Percentiles rank a stretch among this genome's conserved stretches.
These are phyloP conservation scores for Empidonax alnorum DNA, from an alignment of 2,113 vertebrate genomes.

Conservation along the genomic window DNA sequence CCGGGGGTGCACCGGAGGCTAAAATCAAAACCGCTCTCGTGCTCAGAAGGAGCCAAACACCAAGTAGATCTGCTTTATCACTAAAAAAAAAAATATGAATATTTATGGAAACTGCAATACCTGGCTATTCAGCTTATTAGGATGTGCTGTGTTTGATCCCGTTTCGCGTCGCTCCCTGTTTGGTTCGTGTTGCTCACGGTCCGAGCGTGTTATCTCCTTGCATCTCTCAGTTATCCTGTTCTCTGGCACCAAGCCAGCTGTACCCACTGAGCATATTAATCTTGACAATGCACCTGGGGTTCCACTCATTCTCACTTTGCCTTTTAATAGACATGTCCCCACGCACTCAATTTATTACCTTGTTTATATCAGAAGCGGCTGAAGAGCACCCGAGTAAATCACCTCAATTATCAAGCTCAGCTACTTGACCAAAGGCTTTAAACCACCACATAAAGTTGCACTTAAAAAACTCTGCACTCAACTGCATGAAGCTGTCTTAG, in stretches of 20 bases:
- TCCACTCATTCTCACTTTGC: not conserved
- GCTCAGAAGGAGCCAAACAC: not conserved
- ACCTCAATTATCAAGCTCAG: not conserved
- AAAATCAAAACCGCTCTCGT: not conserved
- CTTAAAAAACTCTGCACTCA: not conserved
- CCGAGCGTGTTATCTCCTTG: not conserved
- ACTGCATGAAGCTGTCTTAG: not conserved
- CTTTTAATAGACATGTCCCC: not conserved
- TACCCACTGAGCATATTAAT: not conserved
- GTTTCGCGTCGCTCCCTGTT: not conserved
- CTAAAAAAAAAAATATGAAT: no score
- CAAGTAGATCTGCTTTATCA: not conserved
- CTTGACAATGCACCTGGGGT: slow-evolving; percentile 10
- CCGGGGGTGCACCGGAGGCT: not conserved
- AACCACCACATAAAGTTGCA: not conserved
- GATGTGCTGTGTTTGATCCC: not conserved
- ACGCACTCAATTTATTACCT: not conserved
- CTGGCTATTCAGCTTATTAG: not conserved
- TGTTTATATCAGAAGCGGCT: not conserved
- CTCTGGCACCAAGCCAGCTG: slow-evolving; percentile 17
- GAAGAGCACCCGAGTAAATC: not conserved
- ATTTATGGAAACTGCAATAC: not conserved
- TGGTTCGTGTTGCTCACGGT: slow-evolving; percentile 11
- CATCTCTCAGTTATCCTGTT: not conserved
- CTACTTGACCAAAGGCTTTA: not conserved